Base-by-base conservation (phyloP, 2,888 invertebrate species). In the Zygothrica quintamaculata region DNA sequence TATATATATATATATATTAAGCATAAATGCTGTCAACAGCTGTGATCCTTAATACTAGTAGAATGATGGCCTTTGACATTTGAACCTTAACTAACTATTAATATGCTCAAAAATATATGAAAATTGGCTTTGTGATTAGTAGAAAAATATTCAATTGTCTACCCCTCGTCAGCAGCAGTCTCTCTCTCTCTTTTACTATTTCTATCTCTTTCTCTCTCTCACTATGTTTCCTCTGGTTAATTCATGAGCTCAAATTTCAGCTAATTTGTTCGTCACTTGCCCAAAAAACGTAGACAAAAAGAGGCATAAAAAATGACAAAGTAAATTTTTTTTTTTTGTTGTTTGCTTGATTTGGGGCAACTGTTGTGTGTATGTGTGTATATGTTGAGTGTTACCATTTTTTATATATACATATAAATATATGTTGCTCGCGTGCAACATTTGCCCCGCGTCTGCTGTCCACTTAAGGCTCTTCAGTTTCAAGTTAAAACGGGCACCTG, bases 191-290 rank as follows among this genome's bases (percentile, higher is more conserved):
- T n/a, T n/a, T n/a, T n/a, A n/a, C n/a, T n/a, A n/a, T 26, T 8
- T 6, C 5, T 5, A 6, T 26, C 26, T 8, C 26, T 26, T 26
- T n/a, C n/a, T n/a, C n/a, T n/a, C n/a, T n/a, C n/a, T n/a, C n/a
- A n/a, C n/a, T n/a, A n/a, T n/a, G n/a, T n/a, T n/a, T 37, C 72
- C 64, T 75, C 70, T 77, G 67, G 34, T 44, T 39, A 65, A 60
- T 61, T 70, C 65, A 68, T 51, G 60, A 56, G 74, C 74, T 80
- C 79, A 74, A n/a, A 80, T 73, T 82, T 77, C 69, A 58, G 66
- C 66, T 82, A 81, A 81, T 80, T 81, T 82, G 77, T 76, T 81
- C 80, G 76, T 80, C 80, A 82, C 80, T 81, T 82, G 79, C 55
- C 62, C 75, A 77, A 12, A 22, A 22, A n/a, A n/a, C n/a, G n/a